A percentile compares a stretch with the other conserved stretches of the same genome.
phyloP scores from a whole-genome alignment of 2,797 vertebrate species.

The Dermochelys coriacea region DNA sequence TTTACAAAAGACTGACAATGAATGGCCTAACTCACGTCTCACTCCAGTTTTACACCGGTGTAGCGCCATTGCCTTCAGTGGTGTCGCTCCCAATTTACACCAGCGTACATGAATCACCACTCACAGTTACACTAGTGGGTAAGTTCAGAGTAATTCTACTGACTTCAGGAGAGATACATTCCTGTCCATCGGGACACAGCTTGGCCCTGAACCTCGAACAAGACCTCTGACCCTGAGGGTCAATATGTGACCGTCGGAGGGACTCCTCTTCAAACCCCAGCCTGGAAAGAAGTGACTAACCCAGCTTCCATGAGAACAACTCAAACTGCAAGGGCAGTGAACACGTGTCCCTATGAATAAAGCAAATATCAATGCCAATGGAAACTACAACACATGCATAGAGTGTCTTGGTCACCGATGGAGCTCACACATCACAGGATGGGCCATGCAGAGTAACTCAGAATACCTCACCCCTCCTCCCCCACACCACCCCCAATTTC shows the following conservation, averaged over 20 bases:
- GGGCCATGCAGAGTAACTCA: background rate
- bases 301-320: background rate
- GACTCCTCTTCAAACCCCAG: background rate
- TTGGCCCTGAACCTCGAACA: background rate
- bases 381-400: background rate
- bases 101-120: background rate
- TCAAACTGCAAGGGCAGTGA: background rate
- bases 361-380: background rate
- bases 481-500: background rate
- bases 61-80: background rate
- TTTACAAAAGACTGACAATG: background rate
- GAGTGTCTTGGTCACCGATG: constrained; percentile 53
- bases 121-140: too few relatives aligned
- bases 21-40: background rate
- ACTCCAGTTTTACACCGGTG: background rate
- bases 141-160: background rate
- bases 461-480: background rate
- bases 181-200: background rate
- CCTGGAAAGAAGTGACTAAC: background rate
- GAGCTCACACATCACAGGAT: background rate
- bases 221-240: background rate
- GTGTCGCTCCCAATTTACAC: background rate
- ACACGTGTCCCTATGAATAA: background rate
- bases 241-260: background rate
- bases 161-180: background rate